Percentiles rank a stretch among this genome's conserved stretches.
phyloP scores from a whole-genome alignment of 1,140 invertebrate genomes.

The Zophobas morio region DNA sequence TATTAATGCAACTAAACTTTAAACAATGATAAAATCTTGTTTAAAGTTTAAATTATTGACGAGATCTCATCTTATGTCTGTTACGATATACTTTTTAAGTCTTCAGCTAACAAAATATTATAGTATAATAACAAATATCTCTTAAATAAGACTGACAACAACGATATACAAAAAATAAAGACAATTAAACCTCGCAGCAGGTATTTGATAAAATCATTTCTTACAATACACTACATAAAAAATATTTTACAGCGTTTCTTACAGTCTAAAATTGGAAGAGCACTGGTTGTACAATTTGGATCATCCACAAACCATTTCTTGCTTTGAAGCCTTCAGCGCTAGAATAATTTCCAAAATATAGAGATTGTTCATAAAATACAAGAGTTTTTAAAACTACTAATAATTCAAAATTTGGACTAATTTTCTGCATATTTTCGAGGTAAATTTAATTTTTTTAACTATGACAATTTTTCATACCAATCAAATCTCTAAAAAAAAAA shows the following conservation, averaged over 20 bases:
- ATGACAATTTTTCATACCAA: too few species aligned
- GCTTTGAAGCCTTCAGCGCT: constrained; percentile 79
- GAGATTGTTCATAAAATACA: neutral
- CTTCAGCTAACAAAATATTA: constrained; percentile 3
- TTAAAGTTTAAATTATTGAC: neutral
- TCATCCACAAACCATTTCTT: constrained; percentile 78
- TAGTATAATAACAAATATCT: neutral
- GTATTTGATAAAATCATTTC: neutral
- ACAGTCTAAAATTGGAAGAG: constrained; percentile 34
- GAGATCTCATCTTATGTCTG: neutral
- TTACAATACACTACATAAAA: constrained; percentile 17
- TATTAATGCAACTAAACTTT: too few species aligned
- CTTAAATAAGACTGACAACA: constrained; percentile 26
- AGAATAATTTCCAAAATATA: constrained; percentile 62
- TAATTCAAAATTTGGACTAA: too few species aligned
- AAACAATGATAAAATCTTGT: too few species aligned
- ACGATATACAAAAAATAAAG: constrained; percentile 10
- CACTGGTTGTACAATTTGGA: constrained; percentile 55
- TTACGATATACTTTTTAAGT: neutral
- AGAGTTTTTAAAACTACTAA: too few species aligned
- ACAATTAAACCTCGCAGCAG: constrained; percentile 5
- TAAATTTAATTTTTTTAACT: too few species aligned
- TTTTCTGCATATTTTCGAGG: too few species aligned
- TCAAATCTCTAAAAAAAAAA: too few species aligned
- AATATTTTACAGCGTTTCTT: constrained; percentile 35